Evolutionary conservation across 2,113 vertebrate genomes (phyloP), one percentile per base, ranked within the genome.

Genomic region (Apodemus speciosus): DNA sequence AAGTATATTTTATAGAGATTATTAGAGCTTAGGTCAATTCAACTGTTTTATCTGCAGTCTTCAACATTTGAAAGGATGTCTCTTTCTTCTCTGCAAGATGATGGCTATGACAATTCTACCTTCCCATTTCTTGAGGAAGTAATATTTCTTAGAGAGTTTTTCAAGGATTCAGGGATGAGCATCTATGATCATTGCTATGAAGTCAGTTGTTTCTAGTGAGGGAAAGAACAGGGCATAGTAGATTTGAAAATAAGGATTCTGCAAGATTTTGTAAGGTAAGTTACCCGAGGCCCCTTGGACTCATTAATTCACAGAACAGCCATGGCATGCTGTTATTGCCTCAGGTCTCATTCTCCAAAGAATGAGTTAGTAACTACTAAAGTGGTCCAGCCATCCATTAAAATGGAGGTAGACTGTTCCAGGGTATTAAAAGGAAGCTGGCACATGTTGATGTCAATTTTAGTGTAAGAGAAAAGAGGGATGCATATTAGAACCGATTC

Each of bases 1-100:
- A 51, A 46, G 43, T 83, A 90, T 89, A n/a, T 92, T 85, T 84
- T 89, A 66, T 23, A 32, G 72, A 20, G 43, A 8, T 71, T 91
- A 86, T 13, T 13, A 86, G 32, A 69, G 21, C 58, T 92, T 90
- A 81, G 76, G 2, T 72, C 40, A 87, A 60, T 60, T 30, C 43
- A 93, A 62, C 25, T 85, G 27, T 27, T 43, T 94, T 60, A 68
- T 88, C 38, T 30, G 75, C 21, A 95, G 3, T 66, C 6, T 94
- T 84, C 53, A 88, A 32, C 88, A 72, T 89, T 43, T 62, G 46
- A 8, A 87, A 3, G 16, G 35, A 84, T 85, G 62, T 75, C 21
- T 93, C 46, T 84, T 92, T 93, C 46, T 84, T 92, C 27, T 53
- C 27, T 53, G 3, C 60, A 71, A 93, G 14, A 68, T 51, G 7